Base-by-base conservation (phyloP, 2,797 vertebrate species). In the Protonibea diacanthus region DNA sequence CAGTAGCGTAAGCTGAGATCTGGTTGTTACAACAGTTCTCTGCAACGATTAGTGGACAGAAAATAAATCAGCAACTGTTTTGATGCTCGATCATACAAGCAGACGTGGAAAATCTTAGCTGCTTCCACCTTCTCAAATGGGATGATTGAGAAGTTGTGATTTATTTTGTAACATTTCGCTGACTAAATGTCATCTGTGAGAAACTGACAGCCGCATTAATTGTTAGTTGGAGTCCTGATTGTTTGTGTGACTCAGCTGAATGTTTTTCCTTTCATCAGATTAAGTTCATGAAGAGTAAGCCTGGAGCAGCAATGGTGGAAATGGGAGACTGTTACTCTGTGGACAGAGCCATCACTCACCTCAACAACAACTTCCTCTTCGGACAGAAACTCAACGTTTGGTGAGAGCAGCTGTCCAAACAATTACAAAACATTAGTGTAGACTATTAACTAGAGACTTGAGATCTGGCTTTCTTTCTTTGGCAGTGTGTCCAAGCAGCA, bases 241-340 rank as follows among this genome's bases (percentile, higher is more conserved):
- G 11, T 68, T 27, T 23, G 2, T 76, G 42, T 33, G 6, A 53
- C 23, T 71, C n/a, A 44, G 42, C 8, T 40, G 8, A 13, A 21
- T 62, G 0, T 58, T 66, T 51, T 69, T 49, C 20, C 1, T 23
- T 33, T 38, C 33, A 38, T 38, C 65, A 98, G 97, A 95, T 98
- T 48, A 98, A 99, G 84, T 99, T 99, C 82, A 99, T 99, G 97
- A 99, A 98, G 92, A 98, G 97, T 83, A 98, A 98, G 71, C 97
- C 97, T 0, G 97, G 97, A 3, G 97, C 97, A 0, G 97, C 97
- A 29, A 99, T 99, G 97, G 97, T 98, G 71, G 97, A 99, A 83
- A 99, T 98, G 97, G 97, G 97, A 0, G 97, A 99, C n/a, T 97
- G 97, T 38, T 99, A 97, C 29, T 96, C 97, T 1, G 97, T 98